Evolutionary conservation across 2,113 vertebrate species (phyloP), one percentile per base, ranked within the genome.

Genomic region (Nesoenas mayeri): DNA sequence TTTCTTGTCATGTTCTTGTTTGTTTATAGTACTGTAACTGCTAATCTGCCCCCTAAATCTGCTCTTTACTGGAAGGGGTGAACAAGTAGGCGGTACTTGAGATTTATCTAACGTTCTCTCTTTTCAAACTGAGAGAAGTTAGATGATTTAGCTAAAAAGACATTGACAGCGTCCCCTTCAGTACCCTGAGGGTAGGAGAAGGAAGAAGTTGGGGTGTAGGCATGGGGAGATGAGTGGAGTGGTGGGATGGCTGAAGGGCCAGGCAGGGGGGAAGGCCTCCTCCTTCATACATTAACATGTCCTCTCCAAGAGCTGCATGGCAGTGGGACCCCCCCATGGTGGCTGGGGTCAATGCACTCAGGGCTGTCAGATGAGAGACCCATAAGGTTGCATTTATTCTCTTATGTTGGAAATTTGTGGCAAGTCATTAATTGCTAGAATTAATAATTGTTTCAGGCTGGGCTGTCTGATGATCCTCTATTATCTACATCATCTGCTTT

Each of bases 261-360:
- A 22, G 40, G 28, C 9, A 2, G 12, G 44, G n/a, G 54, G 19
- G 21, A 78, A 80, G 6, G 47, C 8, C 32, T 75, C 12, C 32
- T 75, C 11, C 48, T 66, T 3, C 0, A 9, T 57, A 2, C 1
- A 6, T 42, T 42, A 57, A 61, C 5, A 17, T 51, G 25, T 72
- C 17, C 32, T 67, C 10, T 38, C 20, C 34, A n/a, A 67, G 48
- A 69, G 17, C 9, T 69, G 20, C 20, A 32, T 61, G 64, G 58
- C 44, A 57, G 20, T 79, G 44, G 26, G 53, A 60, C 11, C 9
- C 9, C 9, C 29, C 26, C 61, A 74, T 47, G 36, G 16, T 36
- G 70, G 71, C 14, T 50, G 51, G 12, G 31, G 36, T 84, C 72
- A 58, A 1, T 73, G 69, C n/a, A 19, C 85, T 89, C 50, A 83